These are phyloP conservation scores for Meloidogyne floridensis DNA, from an alignment of 1,140 invertebrate species.

Conservation along the genomic window DNA sequence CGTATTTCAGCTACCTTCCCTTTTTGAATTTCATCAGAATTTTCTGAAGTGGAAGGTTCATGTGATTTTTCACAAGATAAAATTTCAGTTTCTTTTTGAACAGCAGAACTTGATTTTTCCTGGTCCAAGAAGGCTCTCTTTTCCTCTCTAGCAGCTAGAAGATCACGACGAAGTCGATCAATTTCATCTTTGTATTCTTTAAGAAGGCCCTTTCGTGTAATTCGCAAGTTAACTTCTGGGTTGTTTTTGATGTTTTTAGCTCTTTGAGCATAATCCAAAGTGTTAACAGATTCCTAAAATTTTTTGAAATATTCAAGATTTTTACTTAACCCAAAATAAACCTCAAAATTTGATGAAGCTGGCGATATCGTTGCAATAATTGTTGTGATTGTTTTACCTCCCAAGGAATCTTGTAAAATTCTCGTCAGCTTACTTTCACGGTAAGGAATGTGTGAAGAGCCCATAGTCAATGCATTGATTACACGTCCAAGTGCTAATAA, in stretches of 20 bases:
- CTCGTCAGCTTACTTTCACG: constrained; percentile 89
- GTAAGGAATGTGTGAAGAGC: constrained; percentile 88
- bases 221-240: constrained; percentile 89
- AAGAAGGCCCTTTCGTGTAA: constrained; percentile 82
- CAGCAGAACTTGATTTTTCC: constrained; percentile 36
- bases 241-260: constrained; percentile 94
- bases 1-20: constrained; percentile 5
- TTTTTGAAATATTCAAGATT: background rate
- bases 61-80: constrained; percentile 19
- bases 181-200: constrained; percentile 86
- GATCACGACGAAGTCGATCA: constrained; percentile 80
- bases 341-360: constrained; percentile 77
- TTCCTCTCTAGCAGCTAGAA: constrained; percentile 75
- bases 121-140: constrained; percentile 58
- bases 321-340: constrained; percentile 33
- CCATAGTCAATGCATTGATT: constrained; percentile 90
- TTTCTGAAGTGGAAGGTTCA: constrained; percentile 22
- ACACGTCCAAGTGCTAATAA: constrained; percentile 89
- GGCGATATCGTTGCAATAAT: constrained; percentile 94
- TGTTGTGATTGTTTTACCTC: constrained; percentile 90
- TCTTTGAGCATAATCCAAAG: constrained; percentile 89
- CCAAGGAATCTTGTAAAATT: constrained; percentile 89
- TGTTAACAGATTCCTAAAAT: constrained; percentile 84
- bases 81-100: constrained; percentile 32
- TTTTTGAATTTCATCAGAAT: background rate